Percentiles rank a stretch among this genome's conserved stretches.
phyloP scores from a whole-genome alignment of 2,113 vertebrate species.

The Laticauda colubrina region DNA sequence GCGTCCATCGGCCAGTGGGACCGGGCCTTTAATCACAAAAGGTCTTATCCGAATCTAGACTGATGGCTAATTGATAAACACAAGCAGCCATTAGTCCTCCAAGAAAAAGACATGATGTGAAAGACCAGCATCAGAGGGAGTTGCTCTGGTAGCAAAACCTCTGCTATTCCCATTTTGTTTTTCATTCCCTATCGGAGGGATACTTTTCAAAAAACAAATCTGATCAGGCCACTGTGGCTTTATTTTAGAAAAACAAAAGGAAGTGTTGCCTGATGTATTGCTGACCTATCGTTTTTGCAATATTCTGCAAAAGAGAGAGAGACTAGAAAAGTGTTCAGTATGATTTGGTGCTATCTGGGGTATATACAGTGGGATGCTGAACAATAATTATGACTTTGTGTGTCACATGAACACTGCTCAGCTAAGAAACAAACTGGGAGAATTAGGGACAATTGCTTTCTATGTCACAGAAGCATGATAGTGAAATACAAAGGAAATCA shows the following conservation, averaged over 20 bases:
- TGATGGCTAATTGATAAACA: background rate
- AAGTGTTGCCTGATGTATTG: background rate
- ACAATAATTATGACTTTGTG: background rate
- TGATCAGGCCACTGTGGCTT: background rate
- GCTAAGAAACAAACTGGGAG: background rate
- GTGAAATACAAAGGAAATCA: background rate
- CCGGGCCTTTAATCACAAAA: background rate
- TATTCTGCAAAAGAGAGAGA: background rate
- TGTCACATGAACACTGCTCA: background rate
- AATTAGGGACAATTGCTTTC: background rate
- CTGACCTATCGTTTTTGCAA: background rate
- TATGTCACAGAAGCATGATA: background rate
- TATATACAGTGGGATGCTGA: background rate
- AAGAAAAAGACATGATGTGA: background rate
- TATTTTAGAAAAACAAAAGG: background rate
- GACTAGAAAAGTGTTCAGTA: background rate
- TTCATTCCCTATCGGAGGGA: background rate
- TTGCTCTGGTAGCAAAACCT: background rate
- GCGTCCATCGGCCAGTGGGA: too few species aligned
- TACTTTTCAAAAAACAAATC: background rate
- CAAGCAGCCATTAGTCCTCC: background rate
- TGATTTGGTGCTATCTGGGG: background rate
- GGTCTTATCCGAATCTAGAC: background rate
- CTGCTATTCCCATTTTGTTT: background rate
- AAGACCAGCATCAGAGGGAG: background rate